Conservation (phyloP, 2,888 invertebrate genomes). For the Clusia tigrina region DNA sequence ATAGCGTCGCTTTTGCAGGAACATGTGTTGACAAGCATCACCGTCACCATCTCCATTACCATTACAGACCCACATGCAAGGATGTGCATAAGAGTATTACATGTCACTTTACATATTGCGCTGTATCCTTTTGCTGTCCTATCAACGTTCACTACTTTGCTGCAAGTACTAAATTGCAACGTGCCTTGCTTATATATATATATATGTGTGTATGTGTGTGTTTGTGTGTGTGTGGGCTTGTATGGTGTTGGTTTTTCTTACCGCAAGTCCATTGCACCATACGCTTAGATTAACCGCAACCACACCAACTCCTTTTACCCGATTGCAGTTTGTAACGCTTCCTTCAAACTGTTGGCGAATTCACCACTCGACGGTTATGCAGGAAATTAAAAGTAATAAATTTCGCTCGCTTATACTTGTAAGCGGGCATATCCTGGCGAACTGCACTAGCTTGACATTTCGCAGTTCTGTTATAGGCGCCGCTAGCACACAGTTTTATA, state of each 20-base stretch:
- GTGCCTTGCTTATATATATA: conserved; percentile 4
- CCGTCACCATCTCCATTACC: conserved; percentile 13
- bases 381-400: conserved; percentile 64
- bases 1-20: conserved; percentile 36
- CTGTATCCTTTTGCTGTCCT: conserved; percentile 46
- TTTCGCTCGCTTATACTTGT: conserved; percentile 48
- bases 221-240: not conserved
- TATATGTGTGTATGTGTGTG: conserved; percentile 8
- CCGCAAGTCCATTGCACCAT: conserved; percentile 17
- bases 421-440: conserved; percentile 5
- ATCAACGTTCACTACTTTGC: conserved; percentile 16
- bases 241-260: not conserved
- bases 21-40: conserved; percentile 46
- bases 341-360: conserved; percentile 13
- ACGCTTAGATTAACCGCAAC: conserved; percentile 7
- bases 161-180: conserved; percentile 24
- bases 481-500: no score
- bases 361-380: conserved; percentile 45
- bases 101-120: conserved; percentile 52
- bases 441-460: not conserved
- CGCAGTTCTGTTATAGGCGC: no score
- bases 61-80: not conserved
- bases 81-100: conserved; percentile 49
- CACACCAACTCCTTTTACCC: not conserved
- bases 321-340: not conserved